Base-by-base conservation (phyloP, 2,113 vertebrate species). In the Tenebrosternarchus preto region DNA sequence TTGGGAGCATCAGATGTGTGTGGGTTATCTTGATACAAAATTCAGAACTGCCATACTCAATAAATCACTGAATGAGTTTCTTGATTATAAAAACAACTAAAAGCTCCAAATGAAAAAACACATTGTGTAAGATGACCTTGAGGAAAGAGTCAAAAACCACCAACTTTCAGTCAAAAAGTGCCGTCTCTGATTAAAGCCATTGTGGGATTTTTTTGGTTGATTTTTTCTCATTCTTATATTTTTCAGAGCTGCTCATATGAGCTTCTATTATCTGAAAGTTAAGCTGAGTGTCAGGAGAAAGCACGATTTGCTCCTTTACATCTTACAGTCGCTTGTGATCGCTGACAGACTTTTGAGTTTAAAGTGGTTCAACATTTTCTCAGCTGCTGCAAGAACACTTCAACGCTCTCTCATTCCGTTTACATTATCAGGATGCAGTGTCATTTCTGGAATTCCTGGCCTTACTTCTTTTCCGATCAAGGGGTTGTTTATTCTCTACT, bases 1-100 rank as follows among this genome's bases (percentile, higher is more conserved):
- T 70, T 39, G 77, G 68, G 80, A 76, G 57, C 82, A 83, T 83
- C 66, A 76, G 46, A 60, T 76, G 66, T 72, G 66, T 78, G 77
- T 66, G 66, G 82, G 72, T 76, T 82, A 82, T 71, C 74, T 82
- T 82, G 69, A 77, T 82, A 77, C 73, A 67, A 82, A 82, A 77
- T 73, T 82, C 75, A 82, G 74, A 64, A n/a, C 66, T 77, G 80
- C 59, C 80, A 73, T 73, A 27, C 39, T 19, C 43, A 59, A 82
- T 82, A 77, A 78, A 77, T 82, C 80, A 73, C 16, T 5, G 43
- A 7, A 29, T 4, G 12, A 36, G 67, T 22, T 60, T 80, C 59
- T 73, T 80, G 73, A 64, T 83, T 83, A 63, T 83, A 76, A 63
- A 83, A 83, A 70, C 82, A 76, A 72, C 73, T 43, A 27, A n/a